Conservation (phyloP, 2,797 vertebrate genomes). For the Acestrorhynchus altus region DNA sequence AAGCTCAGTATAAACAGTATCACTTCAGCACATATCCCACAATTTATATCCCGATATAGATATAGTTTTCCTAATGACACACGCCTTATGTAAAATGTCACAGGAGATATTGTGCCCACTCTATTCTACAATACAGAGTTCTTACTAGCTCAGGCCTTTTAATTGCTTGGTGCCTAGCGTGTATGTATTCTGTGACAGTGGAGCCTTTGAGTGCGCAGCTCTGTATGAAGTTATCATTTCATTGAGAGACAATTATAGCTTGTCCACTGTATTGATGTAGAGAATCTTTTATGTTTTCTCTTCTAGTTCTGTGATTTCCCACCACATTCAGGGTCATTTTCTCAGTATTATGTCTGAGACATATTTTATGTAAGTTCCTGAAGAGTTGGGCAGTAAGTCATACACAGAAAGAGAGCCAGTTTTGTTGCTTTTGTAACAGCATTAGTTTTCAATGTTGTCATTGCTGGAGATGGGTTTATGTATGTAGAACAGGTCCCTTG, state of each 20-base stretch:
- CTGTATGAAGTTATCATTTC: conserved; percentile 21
- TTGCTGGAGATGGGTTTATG: too few relatives aligned
- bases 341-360: conserved; percentile 2
- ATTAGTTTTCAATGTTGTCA: not conserved
- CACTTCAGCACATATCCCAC: too few relatives aligned
- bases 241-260: conserved; percentile 28
- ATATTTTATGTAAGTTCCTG: not conserved
- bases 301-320: conserved; percentile 2
- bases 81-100: conserved; percentile 27
- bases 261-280: conserved; percentile 11
- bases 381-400: not conserved
- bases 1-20: too few relatives aligned
- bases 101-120: conserved; percentile 27
- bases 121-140: not conserved
- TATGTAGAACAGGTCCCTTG: too few relatives aligned
- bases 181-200: conserved; percentile 23
- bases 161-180: conserved; percentile 55
- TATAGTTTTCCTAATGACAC: conserved; percentile 13
- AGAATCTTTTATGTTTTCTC: conserved; percentile 8
- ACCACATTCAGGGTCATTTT: not conserved
- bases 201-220: conserved; percentile 24
- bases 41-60: too few relatives aligned
- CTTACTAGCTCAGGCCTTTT: conserved; percentile 28
- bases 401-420: conserved; percentile 3
- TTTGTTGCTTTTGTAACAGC: not conserved